Conservation (phyloP, 1,140 invertebrate species). For the Hestina assimilis region DNA sequence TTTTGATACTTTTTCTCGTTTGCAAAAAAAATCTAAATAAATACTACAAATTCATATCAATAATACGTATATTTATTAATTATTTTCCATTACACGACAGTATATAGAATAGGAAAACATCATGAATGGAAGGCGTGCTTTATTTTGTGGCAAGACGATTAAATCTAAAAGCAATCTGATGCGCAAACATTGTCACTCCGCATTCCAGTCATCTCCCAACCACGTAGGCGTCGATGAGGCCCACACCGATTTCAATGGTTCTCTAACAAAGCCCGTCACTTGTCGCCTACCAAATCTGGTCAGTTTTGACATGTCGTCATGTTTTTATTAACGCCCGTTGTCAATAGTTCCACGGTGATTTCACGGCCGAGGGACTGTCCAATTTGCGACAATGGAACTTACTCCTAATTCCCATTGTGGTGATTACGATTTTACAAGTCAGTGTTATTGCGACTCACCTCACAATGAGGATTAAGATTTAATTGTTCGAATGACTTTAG, state of each 20-base stretch:
- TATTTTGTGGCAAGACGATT: conserved; percentile 57
- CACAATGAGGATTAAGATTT: conserved; percentile 69
- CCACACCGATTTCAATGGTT: conserved; percentile 71
- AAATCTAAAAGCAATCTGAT: conserved; percentile 59
- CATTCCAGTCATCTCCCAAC: conserved; percentile 45
- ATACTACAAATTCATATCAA: too few species aligned
- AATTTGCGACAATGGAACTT: conserved; percentile 69
- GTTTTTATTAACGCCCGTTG: conserved; percentile 70
- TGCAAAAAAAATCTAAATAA: background rate
- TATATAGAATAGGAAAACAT: too few species aligned
- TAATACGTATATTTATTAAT: too few species aligned
- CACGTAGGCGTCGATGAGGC: conserved; percentile 64
- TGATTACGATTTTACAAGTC: conserved; percentile 56
- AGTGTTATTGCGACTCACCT: conserved; percentile 59
- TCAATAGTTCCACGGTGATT: conserved; percentile 58
- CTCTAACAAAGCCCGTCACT: conserved; percentile 65
- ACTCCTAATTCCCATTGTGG: conserved; percentile 71
- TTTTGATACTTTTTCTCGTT: too few species aligned
- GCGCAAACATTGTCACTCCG: conserved; percentile 63
- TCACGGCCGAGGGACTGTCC: conserved; percentile 57
- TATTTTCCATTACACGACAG: conserved; percentile 14
- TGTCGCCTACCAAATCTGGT: conserved; percentile 70
- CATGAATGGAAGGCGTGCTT: conserved; percentile 65
- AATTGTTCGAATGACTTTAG: conserved; percentile 69
- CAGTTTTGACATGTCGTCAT: conserved; percentile 77